A percentile compares a stretch with the other conserved stretches of the same genome.
Evolutionary conservation across 2,113 vertebrate species (phyloP).

Genomic region (Vidua chalybeata): DNA sequence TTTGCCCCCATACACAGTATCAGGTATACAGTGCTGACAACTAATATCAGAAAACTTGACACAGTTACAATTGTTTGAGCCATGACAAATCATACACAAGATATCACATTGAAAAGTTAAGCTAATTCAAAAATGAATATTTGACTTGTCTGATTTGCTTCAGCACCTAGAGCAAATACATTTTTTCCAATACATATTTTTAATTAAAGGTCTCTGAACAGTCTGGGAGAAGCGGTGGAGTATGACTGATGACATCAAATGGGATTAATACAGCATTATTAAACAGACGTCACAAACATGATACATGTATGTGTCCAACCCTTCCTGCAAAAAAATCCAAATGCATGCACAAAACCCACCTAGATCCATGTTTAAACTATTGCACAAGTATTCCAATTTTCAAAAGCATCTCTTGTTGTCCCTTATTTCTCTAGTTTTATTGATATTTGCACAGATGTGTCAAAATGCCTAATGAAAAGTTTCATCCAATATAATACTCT

Average conservation of each 20-base stretch:
- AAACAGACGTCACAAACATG: neutral
- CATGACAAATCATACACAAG: neutral
- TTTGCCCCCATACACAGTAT: neutral
- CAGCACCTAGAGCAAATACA: neutral
- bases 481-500: neutral
- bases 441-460: neutral
- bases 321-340: neutral
- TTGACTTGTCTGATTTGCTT: neutral
- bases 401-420: neutral
- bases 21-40: neutral
- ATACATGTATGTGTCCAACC: neutral
- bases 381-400: neutral
- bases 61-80: neutral
- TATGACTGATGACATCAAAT: neutral
- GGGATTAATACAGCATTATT: neutral
- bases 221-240: neutral
- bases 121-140: neutral
- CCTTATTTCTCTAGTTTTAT: neutral
- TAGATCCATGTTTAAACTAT: neutral
- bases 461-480: constrained; percentile 2
- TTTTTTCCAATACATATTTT: neutral
- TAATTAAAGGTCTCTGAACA: neutral
- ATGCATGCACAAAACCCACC: neutral
- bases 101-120: neutral
- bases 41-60: neutral